Base-by-base conservation (phyloP, 1,140 invertebrate genomes). In the Polypedilum vanderplanki region DNA sequence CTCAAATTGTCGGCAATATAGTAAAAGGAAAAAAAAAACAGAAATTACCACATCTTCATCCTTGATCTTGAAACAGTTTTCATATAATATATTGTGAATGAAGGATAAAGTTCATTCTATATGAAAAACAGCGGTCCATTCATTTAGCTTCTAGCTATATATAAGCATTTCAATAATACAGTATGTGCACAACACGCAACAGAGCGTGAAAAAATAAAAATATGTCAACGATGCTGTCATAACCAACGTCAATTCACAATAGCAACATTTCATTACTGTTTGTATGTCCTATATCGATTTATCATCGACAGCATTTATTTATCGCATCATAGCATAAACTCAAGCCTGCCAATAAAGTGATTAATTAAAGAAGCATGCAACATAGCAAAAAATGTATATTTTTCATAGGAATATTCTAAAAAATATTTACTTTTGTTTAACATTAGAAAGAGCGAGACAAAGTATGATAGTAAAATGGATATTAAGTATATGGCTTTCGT, bases 181-280 rank as follows among this genome's bases (percentile, higher is more conserved):
- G 24, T 33, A 5, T 33, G 24, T 57, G 46, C 12, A 57, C 46
- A 57, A 15, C 46, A 57, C 46, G 46, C 46, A n/a, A 57, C 3
- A 57, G 46, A 57, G 46, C 46, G 46, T 57, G 46, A 57, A n/a
- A n/a, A 57, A n/a, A 57, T 12, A 12, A 57, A 57, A 57, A 57
- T 57, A 57, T 57, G 12, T 46, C 46, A 57, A 57, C 46, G 12
- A 12, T n/a, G n/a, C 46, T n/a, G 12, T 57, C 46, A 12, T 57
- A n/a, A 57, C n/a, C 12, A 57, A 57, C n/a, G 46, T n/a, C 46
- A 57, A 57, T 57, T 57, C n/a, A 12, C 46, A 15, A 57, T 12
- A n/a, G 15, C 46, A 57, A n/a, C 12, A 15, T 57, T 12, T 57
- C n/a, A 12, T 46, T 46, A 46, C n/a, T 57, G 4, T 57, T n/a